Evolutionary conservation across 1,140 invertebrate species (phyloP).

Genomic region (Cyclina sinensis): DNA sequence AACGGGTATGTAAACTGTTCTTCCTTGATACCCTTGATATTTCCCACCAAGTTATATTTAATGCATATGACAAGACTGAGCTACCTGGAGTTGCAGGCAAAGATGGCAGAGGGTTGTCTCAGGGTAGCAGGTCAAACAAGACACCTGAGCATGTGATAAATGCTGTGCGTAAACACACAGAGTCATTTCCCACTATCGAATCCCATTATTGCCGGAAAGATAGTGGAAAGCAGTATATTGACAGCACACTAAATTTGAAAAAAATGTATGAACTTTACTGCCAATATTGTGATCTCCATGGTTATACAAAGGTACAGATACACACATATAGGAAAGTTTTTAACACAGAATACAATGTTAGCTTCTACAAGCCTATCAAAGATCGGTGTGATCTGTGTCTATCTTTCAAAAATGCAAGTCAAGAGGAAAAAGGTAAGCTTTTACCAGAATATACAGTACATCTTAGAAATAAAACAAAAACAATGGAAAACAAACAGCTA

Average conservation of each 20-base stretch:
- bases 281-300: neutral
- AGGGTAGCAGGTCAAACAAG: conserved; percentile 12
- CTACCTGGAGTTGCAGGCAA: neutral
- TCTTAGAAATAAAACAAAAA: conserved; percentile 1
- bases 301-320: neutral
- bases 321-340: conserved; percentile 20
- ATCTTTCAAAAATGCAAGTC: conserved; percentile 18
- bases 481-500: conserved; percentile 11
- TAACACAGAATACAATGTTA: conserved; percentile 21
- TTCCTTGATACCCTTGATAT: conserved; percentile 25
- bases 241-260: neutral
- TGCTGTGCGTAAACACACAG: conserved; percentile 23
- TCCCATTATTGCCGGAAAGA: conserved; percentile 52
- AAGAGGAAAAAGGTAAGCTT: neutral
- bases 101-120: neutral
- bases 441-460: neutral
- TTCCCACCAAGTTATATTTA: neutral
- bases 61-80: neutral
- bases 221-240: conserved; percentile 17
- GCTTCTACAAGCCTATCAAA: conserved; percentile 16
- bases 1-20: conserved; percentile 32
- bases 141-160: neutral
- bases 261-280: conserved; percentile 31
- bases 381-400: conserved; percentile 38
- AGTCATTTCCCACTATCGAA: conserved; percentile 26